A percentile compares a stretch with the other conserved stretches of the same genome.
Evolutionary conservation across 1,140 invertebrate species (phyloP).

Genomic region (Lepidotrigona ventralis): DNA sequence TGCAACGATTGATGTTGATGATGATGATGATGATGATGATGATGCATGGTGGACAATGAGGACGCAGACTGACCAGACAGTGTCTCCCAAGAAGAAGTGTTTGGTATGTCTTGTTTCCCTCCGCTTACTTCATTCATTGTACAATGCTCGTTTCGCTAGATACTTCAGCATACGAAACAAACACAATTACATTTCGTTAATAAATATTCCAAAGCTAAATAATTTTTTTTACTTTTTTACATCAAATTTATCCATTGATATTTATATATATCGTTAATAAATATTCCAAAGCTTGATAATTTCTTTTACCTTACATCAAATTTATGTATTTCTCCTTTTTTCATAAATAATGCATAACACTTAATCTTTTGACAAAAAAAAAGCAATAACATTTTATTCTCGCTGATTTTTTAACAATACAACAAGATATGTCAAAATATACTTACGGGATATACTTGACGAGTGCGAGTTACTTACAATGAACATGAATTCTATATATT

Average conservation of each 20-base stretch:
- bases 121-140: constrained; percentile 80
- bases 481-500: background rate
- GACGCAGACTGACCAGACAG: constrained; percentile 71
- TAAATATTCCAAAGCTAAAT: background rate
- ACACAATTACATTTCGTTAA: background rate
- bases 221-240: no score
- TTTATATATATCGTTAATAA: no score
- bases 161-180: constrained; percentile 18
- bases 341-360: background rate
- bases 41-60: constrained; percentile 70
- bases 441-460: background rate
- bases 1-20: constrained; percentile 68
- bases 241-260: no score
- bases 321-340: background rate
- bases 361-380: no score
- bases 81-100: constrained; percentile 79
- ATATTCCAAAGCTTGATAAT: no score
- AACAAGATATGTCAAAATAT: background rate
- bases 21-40: constrained; percentile 72
- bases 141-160: constrained; percentile 18
- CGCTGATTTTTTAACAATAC: background rate
- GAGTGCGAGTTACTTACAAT: constrained; percentile 1
- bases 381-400: background rate
- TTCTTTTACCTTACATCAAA: background rate
- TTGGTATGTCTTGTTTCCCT: constrained; percentile 78